phyloP scores from a whole-genome alignment of 1,140 invertebrate genomes.

The Liolophura sinensis region DNA sequence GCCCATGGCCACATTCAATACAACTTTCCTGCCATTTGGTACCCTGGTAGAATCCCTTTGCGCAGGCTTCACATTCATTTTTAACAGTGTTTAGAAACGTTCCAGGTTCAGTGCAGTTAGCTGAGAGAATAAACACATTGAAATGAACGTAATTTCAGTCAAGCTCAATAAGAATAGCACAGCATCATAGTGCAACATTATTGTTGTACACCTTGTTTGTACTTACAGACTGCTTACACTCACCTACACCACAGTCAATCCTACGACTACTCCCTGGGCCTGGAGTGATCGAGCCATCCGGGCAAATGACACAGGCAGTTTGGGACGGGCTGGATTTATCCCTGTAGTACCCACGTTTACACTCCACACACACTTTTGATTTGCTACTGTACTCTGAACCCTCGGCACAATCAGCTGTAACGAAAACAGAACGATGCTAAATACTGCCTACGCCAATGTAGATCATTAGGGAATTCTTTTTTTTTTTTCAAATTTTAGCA shows the following conservation, averaged over 20 bases:
- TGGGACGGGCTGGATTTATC: conserved; percentile 16
- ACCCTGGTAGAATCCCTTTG: conserved; percentile 34
- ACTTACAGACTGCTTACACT: no score
- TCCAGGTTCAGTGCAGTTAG: conserved; percentile 34
- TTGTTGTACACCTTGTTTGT: no score
- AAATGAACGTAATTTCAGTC: no score
- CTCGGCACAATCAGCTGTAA: conserved; percentile 15
- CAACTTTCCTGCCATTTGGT: conserved; percentile 23
- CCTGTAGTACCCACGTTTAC: conserved; percentile 19
- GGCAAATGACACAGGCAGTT: conserved; percentile 16
- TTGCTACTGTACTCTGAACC: conserved; percentile 10
- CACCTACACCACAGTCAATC: conserved; percentile 18
- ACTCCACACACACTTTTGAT: conserved; percentile 11
- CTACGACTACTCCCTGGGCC: background rate
- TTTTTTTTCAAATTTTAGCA: no score
- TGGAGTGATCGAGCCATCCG: conserved; percentile 11
- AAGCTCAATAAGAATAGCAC: no score
- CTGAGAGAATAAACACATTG: conserved; percentile 9
- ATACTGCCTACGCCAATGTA: background rate
- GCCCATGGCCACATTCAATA: conserved; percentile 26
- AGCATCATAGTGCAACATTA: no score
- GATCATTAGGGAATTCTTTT: no score
- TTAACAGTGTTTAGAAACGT: conserved; percentile 18
- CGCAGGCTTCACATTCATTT: conserved; percentile 35
- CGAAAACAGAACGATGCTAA: background rate